phyloP scores from a whole-genome alignment of 2,797 vertebrate genomes.

The Tamandua tetradactyla region DNA sequence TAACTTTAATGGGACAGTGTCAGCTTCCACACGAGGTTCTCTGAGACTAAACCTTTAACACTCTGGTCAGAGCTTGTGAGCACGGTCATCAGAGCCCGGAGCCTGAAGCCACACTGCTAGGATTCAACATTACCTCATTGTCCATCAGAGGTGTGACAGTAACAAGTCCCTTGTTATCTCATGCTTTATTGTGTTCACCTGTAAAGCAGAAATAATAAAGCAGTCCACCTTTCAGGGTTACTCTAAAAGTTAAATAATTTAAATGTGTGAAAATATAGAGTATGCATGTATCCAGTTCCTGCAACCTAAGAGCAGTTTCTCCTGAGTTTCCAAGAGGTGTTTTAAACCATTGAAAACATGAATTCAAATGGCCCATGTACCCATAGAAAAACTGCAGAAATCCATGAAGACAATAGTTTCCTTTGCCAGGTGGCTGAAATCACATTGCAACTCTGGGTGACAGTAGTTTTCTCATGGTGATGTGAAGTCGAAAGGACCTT shows the following conservation, averaged over 20 bases:
- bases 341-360: not conserved
- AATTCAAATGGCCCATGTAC: not conserved
- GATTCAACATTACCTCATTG: fast-evolving
- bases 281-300: too few species aligned
- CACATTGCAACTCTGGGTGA: not conserved
- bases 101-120: not conserved
- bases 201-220: not conserved
- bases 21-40: not conserved
- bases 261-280: not conserved
- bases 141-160: not conserved
- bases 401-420: not conserved
- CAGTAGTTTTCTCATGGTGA: too few species aligned
- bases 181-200: not conserved
- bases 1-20: not conserved
- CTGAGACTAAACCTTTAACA: not conserved
- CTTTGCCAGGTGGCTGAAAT: not conserved
- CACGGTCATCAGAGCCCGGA: not conserved
- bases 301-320: fast-evolving
- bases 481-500: too few species aligned
- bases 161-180: not conserved
- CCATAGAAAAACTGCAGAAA: too few species aligned
- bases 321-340: fast-evolving
- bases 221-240: not conserved
- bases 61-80: fast-evolving
- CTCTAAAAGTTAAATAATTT: not conserved